Evolutionary conservation across 2,888 invertebrate genomes (phyloP), one percentile per base, ranked within the genome.

Genomic region (Brassicogethes aeneus): DNA sequence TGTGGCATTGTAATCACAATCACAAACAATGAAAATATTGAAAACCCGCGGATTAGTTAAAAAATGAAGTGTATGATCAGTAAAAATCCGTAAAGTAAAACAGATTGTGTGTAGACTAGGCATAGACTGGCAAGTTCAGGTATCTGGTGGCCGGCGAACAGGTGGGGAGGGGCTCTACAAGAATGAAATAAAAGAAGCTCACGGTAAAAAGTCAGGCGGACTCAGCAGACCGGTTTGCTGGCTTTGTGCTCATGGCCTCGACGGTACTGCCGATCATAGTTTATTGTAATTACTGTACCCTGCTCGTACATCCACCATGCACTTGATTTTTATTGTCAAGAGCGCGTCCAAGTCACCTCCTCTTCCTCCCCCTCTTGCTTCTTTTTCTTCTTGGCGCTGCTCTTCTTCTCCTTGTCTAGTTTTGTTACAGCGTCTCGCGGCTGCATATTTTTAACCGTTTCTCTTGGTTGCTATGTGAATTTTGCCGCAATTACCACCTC

Each of bases 231-330:
- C 48, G 48, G 48, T 48, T 48, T 48, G 39, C 32, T 44, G 46
- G 43, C 44, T 46, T 48, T 44, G 46, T 48, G 42, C 39, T 15
- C 17, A 40, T 39, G 32, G 32, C 32, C 32, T 32, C 32, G 32
- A 32, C 32, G 32, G 32, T 32, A 32, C 32, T 51, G 51, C 54
- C 54, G 54, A 56, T 55, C 57, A 55, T 57, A 50, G 51, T 53
- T 58, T 54, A 56, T 57, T 54, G 55, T 58, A 58, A 58, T 58
- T 58, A 55, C 52, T 45, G 54, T 54, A 53, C 54, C 51, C 52
- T 51, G 46, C 48, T 51, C 54, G 51, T 52, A 54, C 51, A 52
- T 53, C 52, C 51, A 53, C 40, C 51, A 50, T 55, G 53, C 53
- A 55, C 53, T 50, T 52, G 51, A 47, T 54, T 54, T 55, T 55